These are phyloP conservation scores for Corticium candelabrum DNA, from an alignment of 37 sponge, comb jelly and placozoan species.

Conservation along the genomic window DNA sequence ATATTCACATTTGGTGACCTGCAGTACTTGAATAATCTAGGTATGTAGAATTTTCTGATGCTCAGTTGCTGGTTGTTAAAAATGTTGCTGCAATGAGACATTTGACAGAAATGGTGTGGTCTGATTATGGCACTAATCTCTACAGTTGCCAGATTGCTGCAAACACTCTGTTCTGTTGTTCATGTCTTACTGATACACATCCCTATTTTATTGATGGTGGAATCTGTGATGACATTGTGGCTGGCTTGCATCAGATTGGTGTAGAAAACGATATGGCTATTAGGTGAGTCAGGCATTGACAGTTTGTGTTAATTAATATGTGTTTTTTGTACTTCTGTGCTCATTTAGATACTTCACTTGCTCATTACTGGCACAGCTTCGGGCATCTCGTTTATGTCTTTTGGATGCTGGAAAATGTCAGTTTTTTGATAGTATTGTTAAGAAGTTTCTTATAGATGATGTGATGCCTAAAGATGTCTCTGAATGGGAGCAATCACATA, in stretches of 20 bases:
- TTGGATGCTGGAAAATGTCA: not conserved
- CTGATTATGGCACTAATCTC: not conserved
- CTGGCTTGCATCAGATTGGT: not conserved
- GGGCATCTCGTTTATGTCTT: not conserved
- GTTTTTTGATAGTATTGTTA: not conserved
- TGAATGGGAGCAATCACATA: not conserved
- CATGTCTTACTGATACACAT: not conserved
- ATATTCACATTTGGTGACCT: too few relatives aligned
- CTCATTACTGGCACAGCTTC: not conserved
- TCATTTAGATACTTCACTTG: not conserved
- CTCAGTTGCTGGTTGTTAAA: not conserved
- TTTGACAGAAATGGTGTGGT: not conserved
- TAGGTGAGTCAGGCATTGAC: not conserved
- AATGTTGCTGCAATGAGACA: not conserved
- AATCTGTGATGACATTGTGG: not conserved
- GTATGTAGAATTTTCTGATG: not conserved
- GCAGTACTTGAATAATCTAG: too few relatives aligned
- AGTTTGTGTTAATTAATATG: too few relatives aligned
- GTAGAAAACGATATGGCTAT: not conserved
- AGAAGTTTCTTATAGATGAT: not conserved
- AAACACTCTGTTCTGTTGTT: not conserved
- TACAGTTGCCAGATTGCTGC: not conserved
- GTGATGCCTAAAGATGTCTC: not conserved
- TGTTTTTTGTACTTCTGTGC: too few relatives aligned
- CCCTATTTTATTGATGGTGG: not conserved